A percentile compares a stretch with the other conserved stretches of the same genome.
phyloP scores from a whole-genome alignment of 2,113 vertebrate genomes.

The Aphyosemion australe region DNA sequence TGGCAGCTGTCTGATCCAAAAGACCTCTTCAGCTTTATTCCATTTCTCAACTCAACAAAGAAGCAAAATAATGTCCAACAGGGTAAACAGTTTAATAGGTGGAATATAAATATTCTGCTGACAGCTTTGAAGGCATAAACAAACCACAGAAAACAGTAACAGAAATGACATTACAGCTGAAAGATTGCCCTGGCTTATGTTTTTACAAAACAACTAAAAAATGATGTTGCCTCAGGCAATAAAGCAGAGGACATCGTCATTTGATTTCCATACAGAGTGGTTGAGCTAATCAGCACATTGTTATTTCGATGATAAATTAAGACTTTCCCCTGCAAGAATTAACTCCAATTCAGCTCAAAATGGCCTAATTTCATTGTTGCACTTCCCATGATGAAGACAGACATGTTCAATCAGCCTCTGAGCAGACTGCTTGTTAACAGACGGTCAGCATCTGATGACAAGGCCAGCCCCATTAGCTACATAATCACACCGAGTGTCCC shows the following conservation, averaged over 20 bases:
- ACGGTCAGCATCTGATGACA: slow-evolving; percentile 69
- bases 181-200: slow-evolving; percentile 1
- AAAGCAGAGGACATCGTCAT: slow-evolving; percentile 18
- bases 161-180: slow-evolving; percentile 19
- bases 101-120: slow-evolving; percentile 22
- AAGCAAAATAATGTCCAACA: slow-evolving; percentile 30
- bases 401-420: slow-evolving; percentile 68
- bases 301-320: slow-evolving; percentile 42
- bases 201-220: slow-evolving; percentile 6
- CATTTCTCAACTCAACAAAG: slow-evolving; percentile 27
- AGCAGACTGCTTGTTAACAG: slow-evolving; percentile 68
- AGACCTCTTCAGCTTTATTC: slow-evolving; percentile 3
- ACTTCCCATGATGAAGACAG: slow-evolving; percentile 64
- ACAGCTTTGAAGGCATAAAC: slow-evolving; percentile 27
- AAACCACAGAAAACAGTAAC: slow-evolving; percentile 2
- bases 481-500: slow-evolving; percentile 62
- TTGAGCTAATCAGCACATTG: too few species aligned
- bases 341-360: slow-evolving; percentile 48
- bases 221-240: slow-evolving; percentile 8
- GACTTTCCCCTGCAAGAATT: slow-evolving; percentile 38
- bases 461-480: slow-evolving; percentile 70
- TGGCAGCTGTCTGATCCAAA: slow-evolving; percentile 40
- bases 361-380: slow-evolving; percentile 58
- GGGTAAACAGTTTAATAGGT: slow-evolving; percentile 17
- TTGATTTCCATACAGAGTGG: too few species aligned